Evolutionary conservation across 2,113 vertebrate species (phyloP), one percentile per base, ranked within the genome.

Genomic region (Actinemys pallida): DNA sequence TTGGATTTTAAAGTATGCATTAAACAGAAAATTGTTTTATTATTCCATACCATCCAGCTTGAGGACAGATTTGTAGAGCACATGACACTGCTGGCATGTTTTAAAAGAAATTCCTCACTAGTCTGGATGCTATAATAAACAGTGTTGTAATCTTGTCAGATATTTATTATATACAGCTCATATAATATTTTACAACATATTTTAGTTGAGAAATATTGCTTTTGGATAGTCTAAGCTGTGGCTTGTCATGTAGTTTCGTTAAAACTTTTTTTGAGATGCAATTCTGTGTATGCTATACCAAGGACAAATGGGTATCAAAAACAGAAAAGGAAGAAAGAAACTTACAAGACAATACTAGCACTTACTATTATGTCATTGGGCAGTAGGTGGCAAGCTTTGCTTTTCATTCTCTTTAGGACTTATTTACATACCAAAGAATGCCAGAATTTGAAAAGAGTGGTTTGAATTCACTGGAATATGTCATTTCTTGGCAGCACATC

Each of bases 371-470:
- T 97, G 95, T 97, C 89, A 52, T 78, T 95, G 97, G 96, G 97
- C 98, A 98, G 98, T 98, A 98, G 98, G 98, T 98, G 98, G 98
- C 98, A 98, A 98, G 92, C 98, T 98, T 98, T 95, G 92, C 98
- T 98, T 98, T 98, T 95, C 39, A 72, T 94, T 98, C 92, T 95
- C n/a, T 84, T 95, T 96, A 1, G 1, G 65, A 62, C 96, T 98
- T 97, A 91, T 97, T 98, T 98, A 97, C 45, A 3, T 59, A 45
- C 62, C 85, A 35, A 25, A 72, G 85, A 90, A 94, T 91, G 96
- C 96, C 97, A 97, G 65, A 97, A 94, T 95, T 94, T 95, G 86
- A 88, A 96, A 95, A 97, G 95, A 75, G 90, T 97, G 88, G 88
- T 96, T 98, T 97, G 90, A 96, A 92, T 97, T 97, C 76, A 47